Percentiles rank a stretch among this genome's conserved stretches.
These are phyloP conservation scores for Chrysodeixis includens DNA, from an alignment of 2,888 invertebrate species.

Conservation along the genomic window DNA sequence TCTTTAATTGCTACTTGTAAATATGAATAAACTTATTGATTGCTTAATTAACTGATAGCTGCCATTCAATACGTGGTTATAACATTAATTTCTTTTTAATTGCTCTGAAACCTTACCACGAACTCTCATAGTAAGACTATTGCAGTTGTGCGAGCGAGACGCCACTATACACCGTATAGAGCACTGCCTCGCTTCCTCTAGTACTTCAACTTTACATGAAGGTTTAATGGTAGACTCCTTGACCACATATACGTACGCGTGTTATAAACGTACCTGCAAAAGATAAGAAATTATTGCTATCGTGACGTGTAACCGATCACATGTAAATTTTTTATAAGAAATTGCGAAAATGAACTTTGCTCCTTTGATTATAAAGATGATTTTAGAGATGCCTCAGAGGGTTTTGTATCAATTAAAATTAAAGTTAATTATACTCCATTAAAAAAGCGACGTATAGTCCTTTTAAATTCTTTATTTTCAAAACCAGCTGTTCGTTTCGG, in stretches of 20 bases:
- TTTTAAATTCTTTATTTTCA: neutral
- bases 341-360: neutral
- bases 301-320: neutral
- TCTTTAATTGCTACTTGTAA: neutral
- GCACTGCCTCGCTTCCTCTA: no score
- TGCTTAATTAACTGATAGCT: neutral
- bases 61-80: neutral
- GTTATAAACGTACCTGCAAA: neutral
- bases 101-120: neutral
- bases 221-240: no score
- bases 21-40: neutral
- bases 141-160: no score
- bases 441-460: no score
- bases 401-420: no score
- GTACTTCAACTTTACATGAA: no score
- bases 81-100: neutral
- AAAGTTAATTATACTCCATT: no score
- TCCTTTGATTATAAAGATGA: neutral
- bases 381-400: no score
- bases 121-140: no score
- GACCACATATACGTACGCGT: neutral
- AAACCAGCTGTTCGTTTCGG: neutral
- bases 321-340: neutral
- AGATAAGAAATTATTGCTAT: neutral
- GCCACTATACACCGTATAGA: no score